Conservation (phyloP, 2,797 vertebrate species). For the Vultur gryphus region DNA sequence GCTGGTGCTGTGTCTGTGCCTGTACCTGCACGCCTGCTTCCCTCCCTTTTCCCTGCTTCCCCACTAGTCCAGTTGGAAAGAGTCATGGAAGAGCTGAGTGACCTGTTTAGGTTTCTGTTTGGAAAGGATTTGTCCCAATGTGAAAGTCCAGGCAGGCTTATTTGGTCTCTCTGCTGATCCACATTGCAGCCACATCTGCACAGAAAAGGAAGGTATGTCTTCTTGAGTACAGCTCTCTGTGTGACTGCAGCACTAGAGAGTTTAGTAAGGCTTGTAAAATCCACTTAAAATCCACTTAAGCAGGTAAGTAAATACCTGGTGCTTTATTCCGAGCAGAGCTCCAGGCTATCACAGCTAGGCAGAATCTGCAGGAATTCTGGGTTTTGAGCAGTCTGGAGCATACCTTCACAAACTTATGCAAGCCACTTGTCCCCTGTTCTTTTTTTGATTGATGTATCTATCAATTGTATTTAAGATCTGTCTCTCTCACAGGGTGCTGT, state of each 20-base stretch:
- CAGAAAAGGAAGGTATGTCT: not conserved
- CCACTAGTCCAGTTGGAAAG: not conserved
- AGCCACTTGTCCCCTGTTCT: not conserved
- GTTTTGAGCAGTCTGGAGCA: not conserved
- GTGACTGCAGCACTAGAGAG: not conserved
- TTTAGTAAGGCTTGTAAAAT: not conserved
- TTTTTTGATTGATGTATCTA: not conserved
- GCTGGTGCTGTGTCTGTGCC: not conserved
- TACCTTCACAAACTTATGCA: not conserved
- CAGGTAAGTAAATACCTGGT: not conserved
- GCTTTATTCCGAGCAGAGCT: not conserved
- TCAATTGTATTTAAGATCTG: not conserved
- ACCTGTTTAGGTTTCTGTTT: not conserved
- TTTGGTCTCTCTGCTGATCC: not conserved
- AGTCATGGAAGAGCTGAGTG: not conserved
- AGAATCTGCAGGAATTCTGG: not conserved
- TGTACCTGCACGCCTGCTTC: not conserved
- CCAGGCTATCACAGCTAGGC: not conserved
- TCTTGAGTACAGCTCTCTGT: not conserved
- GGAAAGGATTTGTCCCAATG: not conserved
- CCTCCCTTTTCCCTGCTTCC: not conserved
- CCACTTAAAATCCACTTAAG: not conserved
- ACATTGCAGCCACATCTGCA: not conserved
- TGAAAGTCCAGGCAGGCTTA: not conserved
- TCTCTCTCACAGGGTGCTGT: not conserved